Evolutionary conservation across 2,888 invertebrate species (phyloP).

Genomic region (Crocallis elinguaria): DNA sequence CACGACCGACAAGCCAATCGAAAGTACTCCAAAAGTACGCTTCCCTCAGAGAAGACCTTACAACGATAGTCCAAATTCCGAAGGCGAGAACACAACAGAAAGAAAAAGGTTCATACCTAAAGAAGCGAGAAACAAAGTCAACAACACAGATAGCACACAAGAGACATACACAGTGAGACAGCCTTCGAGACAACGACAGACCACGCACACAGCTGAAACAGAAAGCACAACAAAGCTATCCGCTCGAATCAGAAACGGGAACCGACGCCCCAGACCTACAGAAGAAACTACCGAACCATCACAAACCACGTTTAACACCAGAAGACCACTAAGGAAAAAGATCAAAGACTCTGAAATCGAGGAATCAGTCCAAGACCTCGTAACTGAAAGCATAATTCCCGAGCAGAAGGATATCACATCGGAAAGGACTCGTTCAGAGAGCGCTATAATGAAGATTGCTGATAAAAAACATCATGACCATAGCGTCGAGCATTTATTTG

Average conservation of each 20-base stretch:
- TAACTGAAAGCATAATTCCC: slow-evolving; percentile 62
- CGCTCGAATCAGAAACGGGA: slow-evolving; percentile 70
- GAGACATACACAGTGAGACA: slow-evolving; percentile 61
- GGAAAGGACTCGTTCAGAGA: slow-evolving; percentile 78
- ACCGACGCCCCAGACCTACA: slow-evolving; percentile 67
- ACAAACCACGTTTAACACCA: slow-evolving; percentile 58
- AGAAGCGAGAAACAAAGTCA: slow-evolving; percentile 70
- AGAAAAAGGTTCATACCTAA: slow-evolving; percentile 81
- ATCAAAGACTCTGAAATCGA: slow-evolving; percentile 69
- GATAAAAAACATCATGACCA: slow-evolving; percentile 79
- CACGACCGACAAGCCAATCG: slow-evolving; percentile 67
- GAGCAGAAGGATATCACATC: slow-evolving; percentile 71
- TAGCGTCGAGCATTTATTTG: slow-evolving; percentile 72
- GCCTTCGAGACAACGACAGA: slow-evolving; percentile 63
- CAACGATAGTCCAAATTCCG: slow-evolving; percentile 58
- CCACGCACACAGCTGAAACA: slow-evolving; percentile 63
- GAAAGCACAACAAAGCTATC: slow-evolving; percentile 75
- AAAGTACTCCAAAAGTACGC: slow-evolving; percentile 70
- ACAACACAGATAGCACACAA: slow-evolving; percentile 62
- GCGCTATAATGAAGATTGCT: slow-evolving; percentile 85
- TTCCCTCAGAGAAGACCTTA: slow-evolving; percentile 80
- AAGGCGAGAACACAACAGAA: slow-evolving; percentile 75
- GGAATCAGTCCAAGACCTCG: slow-evolving; percentile 72
- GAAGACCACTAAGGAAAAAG: slow-evolving; percentile 69
- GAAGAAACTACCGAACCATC: slow-evolving; percentile 68